Base-by-base conservation (phyloP, 1,140 invertebrate species). In the Pissodes strobi region DNA sequence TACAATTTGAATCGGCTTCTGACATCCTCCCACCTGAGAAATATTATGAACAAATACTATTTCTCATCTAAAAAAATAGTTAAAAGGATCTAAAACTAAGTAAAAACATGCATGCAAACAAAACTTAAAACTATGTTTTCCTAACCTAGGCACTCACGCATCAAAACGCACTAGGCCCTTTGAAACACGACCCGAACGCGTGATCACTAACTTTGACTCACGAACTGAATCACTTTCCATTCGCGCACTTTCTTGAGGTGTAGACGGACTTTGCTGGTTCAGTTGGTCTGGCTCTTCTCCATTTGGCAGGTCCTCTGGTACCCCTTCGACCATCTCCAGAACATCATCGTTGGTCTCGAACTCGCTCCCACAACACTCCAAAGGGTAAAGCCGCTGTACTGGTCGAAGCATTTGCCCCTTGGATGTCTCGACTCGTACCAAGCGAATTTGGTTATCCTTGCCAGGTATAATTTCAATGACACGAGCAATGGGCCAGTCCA, bases 401-500 rank as follows among this genome's bases (percentile, higher is more conserved):
- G 56, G 48, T 25, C 57, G 12, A 3, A 66, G 17, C 12, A 60
- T 10, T 18, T 53, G 21, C 18, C 56, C 64, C n/a, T 34, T 37
- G 2, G 2, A 1, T 8, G 64, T 61, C 15, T 39, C 3, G 10
- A 66, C n/a, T 51, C 64, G n/a, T 13, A 52, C 57, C 13, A 60
- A 37, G 23, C 64, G 43, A 43, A 66, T 23, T 15, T 58, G n/a
- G n/a, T 41, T 13, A 51, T 64, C 62, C 23, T 49, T 34, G 12
- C 62, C 53, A 18, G 41, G 43, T 30, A 60, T 39, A 22, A 64
- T 4, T 30, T 64, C 66, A 6, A 43, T 38, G 3, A 67, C 38
- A 5, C 46, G 41, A 23, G 5, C 60, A 2, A 67, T 2, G 13
- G 60, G 66, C 53, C 66, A 67, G 15, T 67, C 45, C 9, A 67